phyloP scores from a whole-genome alignment of 2,888 invertebrate genomes.

The Melieria crassipennis region DNA sequence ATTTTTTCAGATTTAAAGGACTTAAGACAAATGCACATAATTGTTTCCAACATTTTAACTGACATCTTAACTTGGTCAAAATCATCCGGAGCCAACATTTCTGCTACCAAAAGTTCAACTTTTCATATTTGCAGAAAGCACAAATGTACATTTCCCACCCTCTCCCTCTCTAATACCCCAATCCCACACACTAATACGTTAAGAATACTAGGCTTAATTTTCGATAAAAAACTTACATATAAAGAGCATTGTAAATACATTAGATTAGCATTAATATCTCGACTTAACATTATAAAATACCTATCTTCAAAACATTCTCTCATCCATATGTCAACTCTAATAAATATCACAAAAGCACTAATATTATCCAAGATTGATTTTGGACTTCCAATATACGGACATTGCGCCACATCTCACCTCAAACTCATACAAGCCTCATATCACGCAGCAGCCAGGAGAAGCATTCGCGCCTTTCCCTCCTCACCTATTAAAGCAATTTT shows the following conservation, averaged over 20 bases:
- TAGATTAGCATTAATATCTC: slow-evolving; percentile 13
- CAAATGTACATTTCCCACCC: neutral
- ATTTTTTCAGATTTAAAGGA: neutral
- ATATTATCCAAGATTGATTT: slow-evolving; percentile 22
- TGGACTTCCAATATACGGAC: slow-evolving; percentile 16
- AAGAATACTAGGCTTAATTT: slow-evolving; percentile 9
- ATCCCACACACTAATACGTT: neutral
- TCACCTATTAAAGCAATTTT: slow-evolving; percentile 6
- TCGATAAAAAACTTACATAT: slow-evolving; percentile 15
- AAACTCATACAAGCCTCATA: slow-evolving; percentile 18
- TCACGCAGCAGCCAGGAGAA: slow-evolving; percentile 18
- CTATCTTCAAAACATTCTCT: slow-evolving; percentile 20
- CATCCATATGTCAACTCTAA: slow-evolving; percentile 6
- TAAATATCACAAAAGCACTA: slow-evolving; percentile 20
- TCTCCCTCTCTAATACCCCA: neutral
- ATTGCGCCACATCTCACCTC: slow-evolving; percentile 13
- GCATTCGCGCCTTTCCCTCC: slow-evolving; percentile 10
- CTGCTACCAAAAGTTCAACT: neutral
- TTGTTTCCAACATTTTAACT: neutral
- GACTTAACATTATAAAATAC: slow-evolving; percentile 25
- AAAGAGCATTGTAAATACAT: slow-evolving; percentile 13
- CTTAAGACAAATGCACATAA: neutral
- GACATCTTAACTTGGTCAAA: slow-evolving; percentile 14
- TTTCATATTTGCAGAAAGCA: slow-evolving; percentile 9
- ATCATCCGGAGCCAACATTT: slow-evolving; percentile 4